Evolutionary conservation across 1,140 invertebrate genomes (phyloP).

Genomic region (Orchestia grillus): DNA sequence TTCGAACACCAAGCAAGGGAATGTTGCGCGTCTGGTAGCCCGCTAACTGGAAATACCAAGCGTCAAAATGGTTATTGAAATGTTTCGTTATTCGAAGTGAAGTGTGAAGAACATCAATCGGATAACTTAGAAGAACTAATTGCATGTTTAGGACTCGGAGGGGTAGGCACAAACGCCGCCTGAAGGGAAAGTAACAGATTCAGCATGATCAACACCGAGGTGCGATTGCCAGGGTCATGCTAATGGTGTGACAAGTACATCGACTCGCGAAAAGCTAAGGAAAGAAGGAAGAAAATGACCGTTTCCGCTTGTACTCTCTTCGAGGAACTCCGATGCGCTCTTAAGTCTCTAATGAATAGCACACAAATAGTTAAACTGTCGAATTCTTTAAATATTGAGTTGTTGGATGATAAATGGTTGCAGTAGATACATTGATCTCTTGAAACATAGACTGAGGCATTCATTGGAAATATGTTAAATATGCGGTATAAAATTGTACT

Average conservation of each 20-base stretch:
- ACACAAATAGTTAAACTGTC: not conserved
- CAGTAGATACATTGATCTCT: not conserved
- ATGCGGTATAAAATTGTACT: too few relatives aligned
- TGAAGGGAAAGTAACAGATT: not conserved
- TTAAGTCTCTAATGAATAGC: not conserved
- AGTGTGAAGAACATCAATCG: too few relatives aligned
- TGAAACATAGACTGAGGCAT: not conserved
- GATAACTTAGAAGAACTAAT: too few relatives aligned
- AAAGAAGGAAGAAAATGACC: not conserved
- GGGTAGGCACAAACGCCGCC: too few relatives aligned
- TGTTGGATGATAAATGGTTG: not conserved
- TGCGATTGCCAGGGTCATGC: not conserved
- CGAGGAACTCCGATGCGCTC: not conserved
- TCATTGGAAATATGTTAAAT: too few relatives aligned
- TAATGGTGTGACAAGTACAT: not conserved
- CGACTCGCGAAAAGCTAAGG: not conserved
- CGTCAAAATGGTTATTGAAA: too few relatives aligned
- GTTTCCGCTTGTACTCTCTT: not conserved
- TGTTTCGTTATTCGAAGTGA: too few relatives aligned
- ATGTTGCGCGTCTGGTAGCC: too few relatives aligned
- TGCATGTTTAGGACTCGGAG: too few relatives aligned
- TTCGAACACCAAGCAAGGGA: too few relatives aligned
- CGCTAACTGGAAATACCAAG: too few relatives aligned
- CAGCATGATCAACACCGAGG: not conserved
- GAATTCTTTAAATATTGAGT: not conserved